A percentile compares a stretch with the other conserved stretches of the same genome.
phyloP scores from a whole-genome alignment of 2,888 invertebrate species.

The Nephrotoma appendiculata region DNA sequence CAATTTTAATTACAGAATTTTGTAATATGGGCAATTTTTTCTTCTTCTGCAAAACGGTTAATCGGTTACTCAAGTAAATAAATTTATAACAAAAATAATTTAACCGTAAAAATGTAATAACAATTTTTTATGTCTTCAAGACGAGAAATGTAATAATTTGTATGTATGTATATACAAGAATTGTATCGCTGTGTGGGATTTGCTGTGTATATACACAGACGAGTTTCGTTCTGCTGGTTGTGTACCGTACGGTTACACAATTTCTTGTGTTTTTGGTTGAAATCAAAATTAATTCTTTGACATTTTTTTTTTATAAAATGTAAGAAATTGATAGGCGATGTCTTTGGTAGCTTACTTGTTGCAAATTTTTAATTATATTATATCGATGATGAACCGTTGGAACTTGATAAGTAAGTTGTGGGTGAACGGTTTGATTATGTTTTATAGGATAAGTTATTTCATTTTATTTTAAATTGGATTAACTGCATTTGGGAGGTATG shows the following conservation, averaged over 20 bases:
- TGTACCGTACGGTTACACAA: neutral
- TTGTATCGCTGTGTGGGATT: neutral
- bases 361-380: neutral
- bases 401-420: neutral
- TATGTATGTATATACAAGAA: neutral
- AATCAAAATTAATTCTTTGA: neutral
- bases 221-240: neutral
- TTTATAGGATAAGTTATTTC: neutral
- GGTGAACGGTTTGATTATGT: neutral
- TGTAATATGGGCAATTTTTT: neutral
- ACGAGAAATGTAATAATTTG: neutral
- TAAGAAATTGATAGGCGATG: neutral
- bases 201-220: neutral
- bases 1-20: neutral
- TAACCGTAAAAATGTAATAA: neutral
- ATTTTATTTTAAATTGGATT: no score
- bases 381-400: neutral
- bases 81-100: neutral
- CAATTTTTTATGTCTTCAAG: neutral
- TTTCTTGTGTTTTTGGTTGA: neutral
- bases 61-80: neutral
- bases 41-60: neutral
- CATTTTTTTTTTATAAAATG: neutral
- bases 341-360: neutral
- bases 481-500: no score